phyloP scores from a whole-genome alignment of 2,797 vertebrate species.

The Hoplostethus atlanticus region DNA sequence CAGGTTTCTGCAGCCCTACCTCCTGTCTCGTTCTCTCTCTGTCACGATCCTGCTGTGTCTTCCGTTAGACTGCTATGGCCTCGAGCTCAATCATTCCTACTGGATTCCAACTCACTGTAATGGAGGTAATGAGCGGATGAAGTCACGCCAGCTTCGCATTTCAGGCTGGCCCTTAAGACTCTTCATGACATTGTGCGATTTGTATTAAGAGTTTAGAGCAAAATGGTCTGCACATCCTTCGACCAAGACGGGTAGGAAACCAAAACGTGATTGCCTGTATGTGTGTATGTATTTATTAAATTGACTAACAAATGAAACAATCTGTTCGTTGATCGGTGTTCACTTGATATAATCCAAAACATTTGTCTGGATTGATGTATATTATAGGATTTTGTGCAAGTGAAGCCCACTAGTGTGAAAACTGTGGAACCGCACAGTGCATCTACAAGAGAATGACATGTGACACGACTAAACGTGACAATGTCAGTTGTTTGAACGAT shows the following conservation, averaged over 20 bases:
- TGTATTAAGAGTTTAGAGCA: neutral
- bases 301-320: too few relatives aligned
- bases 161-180: neutral
- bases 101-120: neutral
- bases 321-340: too few relatives aligned
- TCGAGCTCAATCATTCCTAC: neutral
- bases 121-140: constrained; percentile 4
- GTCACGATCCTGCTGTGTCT: neutral
- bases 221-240: neutral
- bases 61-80: neutral
- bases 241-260: neutral
- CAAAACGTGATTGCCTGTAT: too few relatives aligned
- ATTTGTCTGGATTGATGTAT: too few relatives aligned
- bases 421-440: neutral
- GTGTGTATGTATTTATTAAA: too few relatives aligned
- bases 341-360: too few relatives aligned
- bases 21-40: neutral
- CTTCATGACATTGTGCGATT: too few relatives aligned
- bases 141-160: neutral
- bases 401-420: too few relatives aligned
- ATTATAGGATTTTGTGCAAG: neutral
- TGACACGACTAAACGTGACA: constrained; percentile 1
- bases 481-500: constrained; percentile 3
- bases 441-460: neutral
- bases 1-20: neutral